Percentiles rank a stretch among this genome's conserved stretches.
Conservation (phyloP, 2,888 invertebrate genomes). For the Pandemis corylana region DNA sequence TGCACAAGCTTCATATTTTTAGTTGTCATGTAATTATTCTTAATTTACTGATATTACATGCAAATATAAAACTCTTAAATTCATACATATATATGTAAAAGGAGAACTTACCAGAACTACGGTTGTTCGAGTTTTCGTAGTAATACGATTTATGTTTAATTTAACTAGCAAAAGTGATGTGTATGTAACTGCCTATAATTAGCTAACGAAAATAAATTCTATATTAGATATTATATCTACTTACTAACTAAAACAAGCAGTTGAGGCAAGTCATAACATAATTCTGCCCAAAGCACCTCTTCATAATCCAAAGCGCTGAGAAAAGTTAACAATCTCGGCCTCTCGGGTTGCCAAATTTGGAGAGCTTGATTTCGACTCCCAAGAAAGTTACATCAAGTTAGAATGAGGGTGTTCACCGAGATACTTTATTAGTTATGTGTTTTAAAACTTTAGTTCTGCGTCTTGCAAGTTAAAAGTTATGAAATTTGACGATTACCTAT, state of each 20-base stretch:
- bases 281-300: slow-evolving; percentile 13
- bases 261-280: slow-evolving; percentile 12
- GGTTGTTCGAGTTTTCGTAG: too few relatives aligned
- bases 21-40: too few relatives aligned
- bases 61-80: too few relatives aligned
- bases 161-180: too few relatives aligned
- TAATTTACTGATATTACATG: too few relatives aligned
- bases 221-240: not conserved
- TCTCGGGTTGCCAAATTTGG: slow-evolving; percentile 28
- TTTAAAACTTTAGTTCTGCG: slow-evolving; percentile 14
- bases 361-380: slow-evolving; percentile 20
- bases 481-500: not conserved
- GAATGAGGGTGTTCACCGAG: slow-evolving; percentile 15
- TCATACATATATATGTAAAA: too few relatives aligned
- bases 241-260: slow-evolving; percentile 5
- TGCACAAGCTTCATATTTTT: too few relatives aligned
- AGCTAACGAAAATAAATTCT: not conserved
- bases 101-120: too few relatives aligned
- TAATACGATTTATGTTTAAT: too few relatives aligned
- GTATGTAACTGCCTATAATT: not conserved
- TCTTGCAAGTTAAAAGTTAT: not conserved
- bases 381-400: slow-evolving; percentile 23
- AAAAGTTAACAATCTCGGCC: slow-evolving; percentile 20
- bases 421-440: slow-evolving; percentile 24
- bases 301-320: slow-evolving; percentile 24